These are phyloP conservation scores for Ochotona princeps DNA, from an alignment of 2,113 vertebrate genomes.

Conservation along the genomic window DNA sequence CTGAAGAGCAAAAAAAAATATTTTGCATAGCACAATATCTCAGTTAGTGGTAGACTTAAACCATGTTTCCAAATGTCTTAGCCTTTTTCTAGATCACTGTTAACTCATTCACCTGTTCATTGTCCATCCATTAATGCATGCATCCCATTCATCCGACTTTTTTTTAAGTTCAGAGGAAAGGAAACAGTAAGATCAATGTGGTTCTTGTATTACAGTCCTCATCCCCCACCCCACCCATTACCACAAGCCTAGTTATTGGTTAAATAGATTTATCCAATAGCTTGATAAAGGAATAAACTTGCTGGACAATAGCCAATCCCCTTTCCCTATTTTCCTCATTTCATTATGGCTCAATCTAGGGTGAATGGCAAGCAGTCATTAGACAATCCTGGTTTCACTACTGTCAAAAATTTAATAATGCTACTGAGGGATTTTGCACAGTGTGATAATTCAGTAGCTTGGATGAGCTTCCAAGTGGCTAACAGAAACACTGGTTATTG, in stretches of 20 bases:
- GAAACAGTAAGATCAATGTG: background rate
- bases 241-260: background rate
- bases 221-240: too few relatives aligned
- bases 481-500: background rate
- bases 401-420: background rate
- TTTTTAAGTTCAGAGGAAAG: background rate
- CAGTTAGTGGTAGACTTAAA: background rate
- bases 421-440: background rate
- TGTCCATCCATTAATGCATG: background rate
- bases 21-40: background rate
- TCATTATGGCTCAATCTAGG: background rate
- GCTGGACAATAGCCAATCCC: background rate
- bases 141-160: background rate
- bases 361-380: background rate
- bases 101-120: background rate
- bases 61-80: background rate
- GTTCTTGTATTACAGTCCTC: background rate
- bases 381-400: background rate
- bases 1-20: background rate
- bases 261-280: background rate
- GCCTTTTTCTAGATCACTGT: background rate
- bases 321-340: background rate
- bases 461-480: background rate
- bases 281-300: background rate
- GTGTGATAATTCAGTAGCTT: background rate